A percentile compares a stretch with the other conserved stretches of the same genome.
These are phyloP conservation scores for Sinocyclocheilus grahami DNA, from an alignment of 2,113 vertebrate genomes.

Conservation along the genomic window DNA sequence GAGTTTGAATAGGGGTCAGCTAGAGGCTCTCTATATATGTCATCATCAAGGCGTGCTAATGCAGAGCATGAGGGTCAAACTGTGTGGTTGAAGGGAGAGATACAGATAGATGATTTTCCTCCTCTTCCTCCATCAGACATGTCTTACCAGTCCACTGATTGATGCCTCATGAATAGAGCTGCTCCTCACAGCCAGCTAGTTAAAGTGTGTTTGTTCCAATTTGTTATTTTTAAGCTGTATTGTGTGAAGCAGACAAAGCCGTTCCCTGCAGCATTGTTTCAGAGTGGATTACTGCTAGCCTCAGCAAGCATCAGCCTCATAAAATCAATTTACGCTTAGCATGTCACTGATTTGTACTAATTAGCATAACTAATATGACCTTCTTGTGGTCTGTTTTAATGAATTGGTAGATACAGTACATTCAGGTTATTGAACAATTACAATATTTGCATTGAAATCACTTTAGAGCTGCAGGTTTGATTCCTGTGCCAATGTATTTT, in stretches of 20 bases:
- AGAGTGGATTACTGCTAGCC: conserved; percentile 14
- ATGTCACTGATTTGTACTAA: conserved; percentile 11
- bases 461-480: neutral
- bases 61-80: conserved; percentile 57
- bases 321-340: conserved; percentile 9
- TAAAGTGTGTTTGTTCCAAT: conserved; percentile 65
- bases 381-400: conserved; percentile 23
- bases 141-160: conserved; percentile 56
- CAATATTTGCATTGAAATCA: neutral
- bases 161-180: conserved; percentile 66
- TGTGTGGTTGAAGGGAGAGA: conserved; percentile 59
- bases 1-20: conserved; percentile 57
- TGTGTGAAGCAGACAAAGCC: conserved; percentile 66
- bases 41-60: conserved; percentile 59
- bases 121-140: conserved; percentile 58
- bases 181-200: conserved; percentile 60
- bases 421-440: neutral
- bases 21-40: conserved; percentile 39
- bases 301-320: conserved; percentile 1
- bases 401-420: neutral
- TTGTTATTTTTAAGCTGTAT: conserved; percentile 67
- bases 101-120: conserved; percentile 56
- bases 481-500: neutral
- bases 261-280: neutral
- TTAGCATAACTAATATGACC: conserved; percentile 16